Evolutionary conservation across 2,797 vertebrate species (phyloP).

Genomic region (Anguilla anguilla): DNA sequence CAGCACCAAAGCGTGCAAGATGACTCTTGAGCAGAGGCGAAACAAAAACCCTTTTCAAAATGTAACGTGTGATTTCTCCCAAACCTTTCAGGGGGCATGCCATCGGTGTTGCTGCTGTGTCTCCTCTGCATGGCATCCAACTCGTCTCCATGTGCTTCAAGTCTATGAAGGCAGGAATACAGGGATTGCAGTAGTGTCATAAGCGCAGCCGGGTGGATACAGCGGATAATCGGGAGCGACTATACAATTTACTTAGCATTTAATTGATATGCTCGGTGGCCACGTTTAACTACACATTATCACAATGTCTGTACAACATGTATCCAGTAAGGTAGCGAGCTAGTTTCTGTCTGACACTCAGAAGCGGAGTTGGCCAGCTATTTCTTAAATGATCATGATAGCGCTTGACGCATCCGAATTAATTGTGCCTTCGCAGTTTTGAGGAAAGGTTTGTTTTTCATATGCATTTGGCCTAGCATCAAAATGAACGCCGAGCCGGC

Average conservation of each 20-base stretch:
- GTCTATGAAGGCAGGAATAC: conserved; percentile 52
- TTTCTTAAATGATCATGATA: neutral
- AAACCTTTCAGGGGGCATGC: conserved; percentile 89
- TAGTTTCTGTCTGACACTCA: neutral
- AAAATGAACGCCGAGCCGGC: neutral
- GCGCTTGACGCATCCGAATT: neutral
- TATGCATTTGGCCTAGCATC: neutral
- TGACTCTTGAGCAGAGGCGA: neutral
- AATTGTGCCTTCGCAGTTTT: neutral
- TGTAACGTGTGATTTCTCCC: conserved; percentile 5
- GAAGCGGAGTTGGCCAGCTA: neutral
- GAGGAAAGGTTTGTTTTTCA: neutral
- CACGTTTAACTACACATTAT: neutral
- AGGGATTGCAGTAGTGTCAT: conserved; percentile 13
- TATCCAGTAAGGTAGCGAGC: neutral
- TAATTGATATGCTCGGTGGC: neutral
- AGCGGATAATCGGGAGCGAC: neutral
- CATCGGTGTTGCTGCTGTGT: conserved; percentile 98
- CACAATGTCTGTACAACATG: neutral
- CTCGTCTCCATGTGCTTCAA: conserved; percentile 76
- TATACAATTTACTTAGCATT: neutral
- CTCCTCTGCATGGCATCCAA: conserved; percentile 95
- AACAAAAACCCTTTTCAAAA: neutral
- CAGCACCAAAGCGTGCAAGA: neutral
- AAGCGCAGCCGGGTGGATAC: neutral